A percentile compares a stretch with the other conserved stretches of the same genome.
These are phyloP conservation scores for Oxytorus armatus DNA, from an alignment of 2,888 invertebrate genomes.

Conservation along the genomic window DNA sequence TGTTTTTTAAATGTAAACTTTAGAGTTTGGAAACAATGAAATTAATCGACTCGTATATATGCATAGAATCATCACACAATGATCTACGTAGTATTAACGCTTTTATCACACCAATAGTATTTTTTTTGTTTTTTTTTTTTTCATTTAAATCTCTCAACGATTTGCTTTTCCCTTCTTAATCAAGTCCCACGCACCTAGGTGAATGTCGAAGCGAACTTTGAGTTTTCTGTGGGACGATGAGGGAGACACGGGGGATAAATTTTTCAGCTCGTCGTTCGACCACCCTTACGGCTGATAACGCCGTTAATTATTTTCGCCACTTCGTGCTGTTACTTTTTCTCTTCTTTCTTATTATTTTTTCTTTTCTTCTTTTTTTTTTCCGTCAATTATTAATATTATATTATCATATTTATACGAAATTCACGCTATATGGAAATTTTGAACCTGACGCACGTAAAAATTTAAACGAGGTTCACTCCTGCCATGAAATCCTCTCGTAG, in stretches of 20 bases:
- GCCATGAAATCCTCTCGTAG: slow-evolving; percentile 89
- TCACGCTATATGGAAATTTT: slow-evolving; percentile 78
- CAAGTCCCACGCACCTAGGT: neutral
- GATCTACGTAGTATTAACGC: slow-evolving; percentile 50
- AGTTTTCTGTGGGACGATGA: too few relatives aligned
- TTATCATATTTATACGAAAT: slow-evolving; percentile 64
- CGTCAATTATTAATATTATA: slow-evolving; percentile 22
- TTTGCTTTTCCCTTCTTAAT: neutral
- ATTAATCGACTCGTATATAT: slow-evolving; percentile 38
- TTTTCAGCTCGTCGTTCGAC: neutral
- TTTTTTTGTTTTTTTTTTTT: slow-evolving; percentile 38
- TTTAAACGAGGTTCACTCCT: slow-evolving; percentile 87
- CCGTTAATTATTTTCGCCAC: neutral
- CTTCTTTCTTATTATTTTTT: too few relatives aligned
- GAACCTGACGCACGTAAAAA: slow-evolving; percentile 73
- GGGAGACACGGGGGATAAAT: too few relatives aligned
- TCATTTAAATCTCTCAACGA: slow-evolving; percentile 12
- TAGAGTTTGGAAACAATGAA: slow-evolving; percentile 50
- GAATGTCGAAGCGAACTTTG: slow-evolving; percentile 1
- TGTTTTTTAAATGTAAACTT: slow-evolving; percentile 45
- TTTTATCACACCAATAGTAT: slow-evolving; percentile 55
- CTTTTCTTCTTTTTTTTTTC: neutral
- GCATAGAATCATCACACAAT: slow-evolving; percentile 40
- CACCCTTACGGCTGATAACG: neutral
- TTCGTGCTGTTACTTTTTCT: neutral